Percentiles rank a stretch among this genome's conserved stretches.
phyloP scores from a whole-genome alignment of 2,888 invertebrate species.

The Agonum fuliginosum region DNA sequence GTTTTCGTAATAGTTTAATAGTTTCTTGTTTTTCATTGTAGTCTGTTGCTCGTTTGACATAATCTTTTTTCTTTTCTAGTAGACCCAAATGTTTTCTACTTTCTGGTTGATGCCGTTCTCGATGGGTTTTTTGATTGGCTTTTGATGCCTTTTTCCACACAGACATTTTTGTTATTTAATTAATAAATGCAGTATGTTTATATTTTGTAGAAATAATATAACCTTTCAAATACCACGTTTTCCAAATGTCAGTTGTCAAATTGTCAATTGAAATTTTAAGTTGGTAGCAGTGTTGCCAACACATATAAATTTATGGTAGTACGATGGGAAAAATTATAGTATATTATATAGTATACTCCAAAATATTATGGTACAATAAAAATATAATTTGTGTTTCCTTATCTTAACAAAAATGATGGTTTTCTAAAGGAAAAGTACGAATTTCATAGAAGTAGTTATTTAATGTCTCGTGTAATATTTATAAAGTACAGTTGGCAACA shows the following conservation, averaged over 20 bases:
- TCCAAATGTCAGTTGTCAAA: neutral
- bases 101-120: conserved; percentile 90
- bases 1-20: conserved; percentile 85
- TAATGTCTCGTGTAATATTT: too few species aligned
- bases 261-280: too few species aligned
- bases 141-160: conserved; percentile 93
- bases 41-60: conserved; percentile 85
- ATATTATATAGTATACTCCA: too few species aligned
- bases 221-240: conserved; percentile 2
- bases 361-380: too few species aligned
- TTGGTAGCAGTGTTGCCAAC: neutral
- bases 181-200: too few species aligned
- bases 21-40: conserved; percentile 89
- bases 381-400: too few species aligned
- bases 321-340: too few species aligned
- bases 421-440: too few species aligned
- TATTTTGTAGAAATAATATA: neutral
- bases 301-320: too few species aligned
- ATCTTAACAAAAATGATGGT: too few species aligned
- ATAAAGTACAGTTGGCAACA: neutral
- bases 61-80: conserved; percentile 93
- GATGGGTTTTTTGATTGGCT: conserved; percentile 87
- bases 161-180: conserved; percentile 78
- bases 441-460: too few species aligned
- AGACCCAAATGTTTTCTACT: conserved; percentile 85